These are phyloP conservation scores for Taeniopygia guttata DNA, from an alignment of 2,797 vertebrate species.

Conservation along the genomic window DNA sequence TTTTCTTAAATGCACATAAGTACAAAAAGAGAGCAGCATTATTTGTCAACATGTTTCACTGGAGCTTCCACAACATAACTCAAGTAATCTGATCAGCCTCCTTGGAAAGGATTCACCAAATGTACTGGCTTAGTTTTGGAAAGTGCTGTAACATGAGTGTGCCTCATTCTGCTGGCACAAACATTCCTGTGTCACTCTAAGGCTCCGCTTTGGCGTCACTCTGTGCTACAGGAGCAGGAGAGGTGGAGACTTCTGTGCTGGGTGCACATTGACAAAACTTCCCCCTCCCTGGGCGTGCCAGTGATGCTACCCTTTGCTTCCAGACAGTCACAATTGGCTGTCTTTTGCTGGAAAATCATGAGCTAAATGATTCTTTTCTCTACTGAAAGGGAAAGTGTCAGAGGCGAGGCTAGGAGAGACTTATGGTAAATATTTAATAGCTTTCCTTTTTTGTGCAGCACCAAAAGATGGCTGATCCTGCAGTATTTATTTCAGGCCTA, in stretches of 20 bases:
- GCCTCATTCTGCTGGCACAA: slow-evolving; percentile 45
- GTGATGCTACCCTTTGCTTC: background rate
- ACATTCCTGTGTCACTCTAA: slow-evolving; percentile 38
- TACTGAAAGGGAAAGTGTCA: background rate
- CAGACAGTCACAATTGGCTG: background rate
- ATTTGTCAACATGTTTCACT: background rate
- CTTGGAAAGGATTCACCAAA: slow-evolving; percentile 49
- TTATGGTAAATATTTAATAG: slow-evolving; percentile 36
- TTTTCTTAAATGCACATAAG: background rate
- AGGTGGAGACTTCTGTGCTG: background rate
- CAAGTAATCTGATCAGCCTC: slow-evolving; percentile 36
- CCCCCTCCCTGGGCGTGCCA: background rate
- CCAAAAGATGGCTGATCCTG: slow-evolving; percentile 41
- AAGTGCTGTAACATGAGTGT: slow-evolving; percentile 47
- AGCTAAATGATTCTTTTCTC: background rate
- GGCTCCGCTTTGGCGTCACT: background rate
- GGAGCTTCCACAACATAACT: background rate
- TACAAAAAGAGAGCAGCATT: background rate
- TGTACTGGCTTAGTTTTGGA: slow-evolving; percentile 49
- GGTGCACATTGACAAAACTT: background rate
- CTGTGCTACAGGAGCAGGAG: background rate
- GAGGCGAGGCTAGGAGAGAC: background rate
- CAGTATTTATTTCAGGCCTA: slow-evolving; percentile 48
- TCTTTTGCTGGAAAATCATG: background rate
- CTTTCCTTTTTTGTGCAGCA: background rate